Evolutionary conservation across 2,888 invertebrate genomes (phyloP), one percentile per base, ranked within the genome.

Genomic region (Catocala fraxini): DNA sequence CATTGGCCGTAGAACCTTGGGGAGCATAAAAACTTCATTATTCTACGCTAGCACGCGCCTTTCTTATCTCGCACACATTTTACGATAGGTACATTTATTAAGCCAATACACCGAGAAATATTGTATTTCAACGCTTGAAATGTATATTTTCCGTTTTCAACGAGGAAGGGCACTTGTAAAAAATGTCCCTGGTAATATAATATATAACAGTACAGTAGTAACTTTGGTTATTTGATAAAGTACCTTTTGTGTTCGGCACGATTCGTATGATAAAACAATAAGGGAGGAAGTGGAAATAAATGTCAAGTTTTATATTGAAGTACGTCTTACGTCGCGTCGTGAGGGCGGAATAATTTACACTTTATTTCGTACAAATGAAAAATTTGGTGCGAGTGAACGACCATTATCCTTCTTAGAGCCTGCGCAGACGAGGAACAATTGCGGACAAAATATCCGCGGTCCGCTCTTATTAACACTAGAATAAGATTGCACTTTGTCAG

Each of bases 221-320:
- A 56, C 58, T 25, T 33, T 42, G 41, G 43, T 51, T 58, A 63
- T 70, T 62, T 56, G 61, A 70, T 68, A 62, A 58, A 60, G 42
- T 12, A 7, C 47, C 13, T 43, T 59, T 55, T 56, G n/a, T 59
- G 43, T 62, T 42, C 10, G 5, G 11, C 39, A 15, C 55, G 35
- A 51, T 65, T 51, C 42, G 47, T 43, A 45, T 66, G 54, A 63
- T 70, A 67, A 59, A 70, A 59, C 54, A 52, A 65, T 70, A 49
- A 34, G 35, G 41, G 7, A 34, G 43, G 49, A 33, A 33, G 58
- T 35, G 42, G 33, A 34, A 60, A 49, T 53, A 59, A 56, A 33
- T 10, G 39, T 13, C 47, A 48, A 25, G 25, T 48, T 63, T 59
- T 59, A 51, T 56, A 45, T 43, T 13, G 41, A 35, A 33, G 51